These are phyloP conservation scores for Corydoras maculifer DNA, from an alignment of 2,113 vertebrate genomes.

Conservation along the genomic window DNA sequence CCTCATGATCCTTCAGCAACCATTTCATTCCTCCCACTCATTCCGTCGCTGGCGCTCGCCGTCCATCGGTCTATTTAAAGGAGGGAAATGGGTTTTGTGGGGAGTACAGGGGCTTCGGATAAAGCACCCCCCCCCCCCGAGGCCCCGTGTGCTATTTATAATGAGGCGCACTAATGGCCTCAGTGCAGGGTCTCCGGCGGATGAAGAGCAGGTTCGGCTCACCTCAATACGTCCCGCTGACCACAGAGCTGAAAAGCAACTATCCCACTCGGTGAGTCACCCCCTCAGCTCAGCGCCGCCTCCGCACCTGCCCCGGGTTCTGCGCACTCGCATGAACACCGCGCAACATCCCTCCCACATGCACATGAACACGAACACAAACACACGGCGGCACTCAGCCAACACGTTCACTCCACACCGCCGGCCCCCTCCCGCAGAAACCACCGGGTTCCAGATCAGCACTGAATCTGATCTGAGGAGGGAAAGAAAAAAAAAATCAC, in stretches of 20 bases:
- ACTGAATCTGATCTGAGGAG: neutral
- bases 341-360: constrained; percentile 31
- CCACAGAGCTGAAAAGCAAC: constrained; percentile 39
- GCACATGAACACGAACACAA: constrained; percentile 1
- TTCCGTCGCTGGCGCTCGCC: constrained; percentile 12
- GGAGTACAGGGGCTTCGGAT: neutral
- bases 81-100: neutral
- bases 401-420: constrained; percentile 1
- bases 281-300: constrained; percentile 45
- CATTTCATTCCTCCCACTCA: constrained; percentile 31
- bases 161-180: neutral
- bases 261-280: constrained; percentile 45
- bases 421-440: neutral
- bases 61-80: neutral
- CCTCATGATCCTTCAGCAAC: constrained; percentile 50
- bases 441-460: too few relatives aligned
- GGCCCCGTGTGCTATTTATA: neutral
- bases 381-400: constrained; percentile 12
- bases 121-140: neutral
- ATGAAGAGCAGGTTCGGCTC: neutral
- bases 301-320: constrained; percentile 45
- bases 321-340: constrained; percentile 44
- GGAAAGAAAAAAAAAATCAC: too few relatives aligned
- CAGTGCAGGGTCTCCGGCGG: neutral
- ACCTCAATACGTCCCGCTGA: constrained; percentile 30